These are phyloP conservation scores for Meloidogyne hapla DNA, from an alignment of 1,140 invertebrate species.

Conservation along the genomic window DNA sequence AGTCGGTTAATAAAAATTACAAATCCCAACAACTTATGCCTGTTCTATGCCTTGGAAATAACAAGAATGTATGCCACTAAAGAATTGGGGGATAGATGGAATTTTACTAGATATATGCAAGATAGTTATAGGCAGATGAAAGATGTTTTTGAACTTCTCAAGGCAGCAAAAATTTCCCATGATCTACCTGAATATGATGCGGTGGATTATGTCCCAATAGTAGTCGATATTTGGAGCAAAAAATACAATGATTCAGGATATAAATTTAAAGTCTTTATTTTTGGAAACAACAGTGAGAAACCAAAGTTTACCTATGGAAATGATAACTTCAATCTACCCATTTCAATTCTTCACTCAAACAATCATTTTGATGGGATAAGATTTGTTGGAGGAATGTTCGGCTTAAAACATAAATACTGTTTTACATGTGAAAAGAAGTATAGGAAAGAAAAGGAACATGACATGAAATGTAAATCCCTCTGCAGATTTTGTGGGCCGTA, in stretches of 20 bases:
- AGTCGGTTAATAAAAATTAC: not conserved
- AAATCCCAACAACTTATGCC: not conserved
- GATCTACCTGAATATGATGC: not conserved
- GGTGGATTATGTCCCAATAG: not conserved
- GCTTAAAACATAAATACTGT: not conserved
- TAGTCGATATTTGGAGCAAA: not conserved
- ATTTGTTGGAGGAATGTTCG: constrained; percentile 2
- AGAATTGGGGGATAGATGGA: not conserved
- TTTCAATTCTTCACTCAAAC: not conserved
- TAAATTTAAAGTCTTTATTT: constrained; percentile 9
- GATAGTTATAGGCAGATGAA: not conserved
- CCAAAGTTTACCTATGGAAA: constrained; percentile 7
- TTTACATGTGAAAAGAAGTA: constrained; percentile 3
- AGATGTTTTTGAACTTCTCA: not conserved
- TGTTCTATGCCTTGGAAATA: constrained; percentile 5
- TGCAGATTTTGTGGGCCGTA: not conserved
- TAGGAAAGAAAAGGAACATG: not conserved
- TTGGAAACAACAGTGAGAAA: not conserved
- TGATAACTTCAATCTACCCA: not conserved
- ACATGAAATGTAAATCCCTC: not conserved
- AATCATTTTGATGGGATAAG: constrained; percentile 6
- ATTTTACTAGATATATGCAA: constrained; percentile 4
- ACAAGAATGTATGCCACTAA: not conserved
- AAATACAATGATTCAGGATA: not conserved
- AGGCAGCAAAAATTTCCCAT: not conserved